A percentile compares a stretch with the other conserved stretches of the same genome.
phyloP scores from a whole-genome alignment of 92 coral and sea anemone species.

The Palythoa grandis region DNA sequence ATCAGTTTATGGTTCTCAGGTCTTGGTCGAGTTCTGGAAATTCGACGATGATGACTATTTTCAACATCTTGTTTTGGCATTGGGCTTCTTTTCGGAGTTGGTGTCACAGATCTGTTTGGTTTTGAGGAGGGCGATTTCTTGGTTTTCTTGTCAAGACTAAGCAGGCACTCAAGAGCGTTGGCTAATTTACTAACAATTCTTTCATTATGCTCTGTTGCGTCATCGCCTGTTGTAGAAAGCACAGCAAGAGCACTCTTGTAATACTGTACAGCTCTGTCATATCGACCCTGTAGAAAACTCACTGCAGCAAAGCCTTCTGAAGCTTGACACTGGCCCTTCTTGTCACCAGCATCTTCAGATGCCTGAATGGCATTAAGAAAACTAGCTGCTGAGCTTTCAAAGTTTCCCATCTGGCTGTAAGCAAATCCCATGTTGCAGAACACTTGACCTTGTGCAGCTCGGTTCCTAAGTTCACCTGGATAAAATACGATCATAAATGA shows the following conservation, averaged over 20 bases:
- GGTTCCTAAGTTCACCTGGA: conserved; percentile 80
- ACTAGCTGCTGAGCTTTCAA: conserved; percentile 75
- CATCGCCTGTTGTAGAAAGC: conserved; percentile 68
- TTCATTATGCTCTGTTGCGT: conserved; percentile 64
- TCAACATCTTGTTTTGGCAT: conserved; percentile 45
- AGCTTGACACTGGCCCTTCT: conserved; percentile 92
- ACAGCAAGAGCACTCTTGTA: conserved; percentile 83
- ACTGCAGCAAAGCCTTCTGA: conserved; percentile 95
- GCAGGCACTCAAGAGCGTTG: conserved; percentile 86
- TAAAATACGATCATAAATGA: not conserved
- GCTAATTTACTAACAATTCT: conserved; percentile 94
- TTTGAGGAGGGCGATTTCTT: conserved; percentile 47
- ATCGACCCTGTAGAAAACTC: conserved; percentile 75
- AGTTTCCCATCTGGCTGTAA: conserved; percentile 85
- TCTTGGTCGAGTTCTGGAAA: conserved; percentile 83
- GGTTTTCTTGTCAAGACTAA: conserved; percentile 48
- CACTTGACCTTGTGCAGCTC: conserved; percentile 93
- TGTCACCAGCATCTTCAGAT: conserved; percentile 78
- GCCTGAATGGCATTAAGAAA: conserved; percentile 92
- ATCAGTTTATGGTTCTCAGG: conserved; percentile 86
- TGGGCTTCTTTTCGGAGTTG: conserved; percentile 38
- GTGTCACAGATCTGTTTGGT: conserved; percentile 27
- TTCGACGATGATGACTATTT: conserved; percentile 33
- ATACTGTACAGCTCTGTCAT: conserved; percentile 79
- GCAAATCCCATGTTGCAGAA: conserved; percentile 99